Percentiles rank a stretch among this genome's conserved stretches.
Evolutionary conservation across 1,140 invertebrate species (phyloP).

Genomic region (Neodiprion pinetum): DNA sequence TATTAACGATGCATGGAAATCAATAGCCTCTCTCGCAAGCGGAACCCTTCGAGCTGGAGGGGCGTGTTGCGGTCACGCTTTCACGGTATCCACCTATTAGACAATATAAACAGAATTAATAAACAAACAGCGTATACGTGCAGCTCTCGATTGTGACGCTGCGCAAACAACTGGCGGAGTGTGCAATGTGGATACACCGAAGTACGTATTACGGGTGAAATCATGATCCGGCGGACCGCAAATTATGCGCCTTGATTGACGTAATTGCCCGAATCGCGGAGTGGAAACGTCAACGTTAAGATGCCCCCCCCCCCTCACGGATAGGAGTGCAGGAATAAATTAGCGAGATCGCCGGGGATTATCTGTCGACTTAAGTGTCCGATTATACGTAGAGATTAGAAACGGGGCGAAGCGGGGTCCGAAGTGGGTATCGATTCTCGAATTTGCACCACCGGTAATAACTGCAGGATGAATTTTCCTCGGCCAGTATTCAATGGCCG

Average conservation of each 20-base stretch:
- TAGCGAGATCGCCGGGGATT: no score
- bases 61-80: slow-evolving; percentile 17
- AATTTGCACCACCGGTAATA: no score
- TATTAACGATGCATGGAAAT: background rate
- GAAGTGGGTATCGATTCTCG: no score
- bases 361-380: no score
- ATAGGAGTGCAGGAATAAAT: no score
- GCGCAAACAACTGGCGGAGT: background rate
- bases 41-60: background rate
- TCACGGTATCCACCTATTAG: slow-evolving; percentile 39
- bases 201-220: background rate
- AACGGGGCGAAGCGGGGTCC: no score
- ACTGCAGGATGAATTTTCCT: no score
- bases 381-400: no score
- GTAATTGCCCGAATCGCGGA: background rate
- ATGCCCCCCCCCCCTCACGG: no score
- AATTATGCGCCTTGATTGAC: background rate
- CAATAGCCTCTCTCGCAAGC: slow-evolving; percentile 1
- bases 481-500: no score
- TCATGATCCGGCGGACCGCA: background rate
- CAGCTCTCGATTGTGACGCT: no score
- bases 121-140: background rate
- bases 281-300: no score
- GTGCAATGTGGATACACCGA: background rate
- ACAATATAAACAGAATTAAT: slow-evolving; percentile 34